Base-by-base conservation (phyloP, 2,888 invertebrate species). In the Aromia moschata region DNA sequence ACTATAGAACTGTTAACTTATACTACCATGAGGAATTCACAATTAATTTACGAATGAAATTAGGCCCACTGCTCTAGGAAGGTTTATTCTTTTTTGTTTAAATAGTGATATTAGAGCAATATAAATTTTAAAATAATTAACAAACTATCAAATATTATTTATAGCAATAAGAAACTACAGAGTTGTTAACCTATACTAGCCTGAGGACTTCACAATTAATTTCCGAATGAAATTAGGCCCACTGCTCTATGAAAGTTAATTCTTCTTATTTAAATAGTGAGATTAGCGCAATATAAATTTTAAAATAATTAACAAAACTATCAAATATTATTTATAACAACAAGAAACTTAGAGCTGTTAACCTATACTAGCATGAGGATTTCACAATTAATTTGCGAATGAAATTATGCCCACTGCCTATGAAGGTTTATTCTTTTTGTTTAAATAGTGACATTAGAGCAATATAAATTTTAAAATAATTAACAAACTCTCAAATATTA, bases 291-390 rank as follows among this genome's bases (percentile, higher is more conserved):
- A 17, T 25, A 37, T 25, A 9, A n/a, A 30, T 51, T 51, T 51
- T 14, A 37, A 51, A 51, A 51, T 40, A 40, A 20, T 51, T 51
- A 51, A 47, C 47, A 47, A 47, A 36, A 33, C 36, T 25, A 47
- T 47, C 36, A 33, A 16, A 25, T 5, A 46, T 36, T 36, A 47
- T 37, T 47, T 47, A 37, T 37, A 47, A 51, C 49, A 51, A 51
- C 18, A 38, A 49, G 25, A 37, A n/a, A n/a, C n/a, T n/a, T n/a
- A n/a, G n/a, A n/a, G n/a, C n/a, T n/a, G n/a, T n/a, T 25, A 25
- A 25, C 4, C 9, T 25, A 18, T 38, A 20, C 33, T 20, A 16
- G 20, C 14, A 47, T 38, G 49, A 9, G 20, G 11, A 12, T 20
- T 18, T 16, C 25, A 36, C n/a, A n/a, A n/a, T n/a, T n/a, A n/a